These are phyloP conservation scores for Scalopus aquaticus DNA, from an alignment of 2,113 vertebrate genomes.

Conservation along the genomic window DNA sequence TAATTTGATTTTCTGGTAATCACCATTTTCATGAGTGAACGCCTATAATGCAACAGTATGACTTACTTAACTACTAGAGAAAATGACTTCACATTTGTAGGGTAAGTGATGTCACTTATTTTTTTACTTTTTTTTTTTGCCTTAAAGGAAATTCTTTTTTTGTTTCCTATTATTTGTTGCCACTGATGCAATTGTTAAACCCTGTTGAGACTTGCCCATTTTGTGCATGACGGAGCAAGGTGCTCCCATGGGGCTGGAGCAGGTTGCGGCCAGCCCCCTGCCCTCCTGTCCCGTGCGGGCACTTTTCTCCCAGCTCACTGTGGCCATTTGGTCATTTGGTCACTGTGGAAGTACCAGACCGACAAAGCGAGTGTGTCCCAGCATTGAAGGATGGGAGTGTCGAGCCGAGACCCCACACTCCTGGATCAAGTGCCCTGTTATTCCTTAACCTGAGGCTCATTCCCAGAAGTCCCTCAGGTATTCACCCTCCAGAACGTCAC, in stretches of 20 bases:
- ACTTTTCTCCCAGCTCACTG: background rate
- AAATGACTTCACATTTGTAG: background rate
- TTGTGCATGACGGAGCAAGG: background rate
- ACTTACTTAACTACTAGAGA: background rate
- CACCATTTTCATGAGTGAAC: background rate
- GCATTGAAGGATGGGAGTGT: background rate
- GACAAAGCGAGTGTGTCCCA: too few species aligned
- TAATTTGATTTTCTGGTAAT: background rate
- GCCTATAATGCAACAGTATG: accelerated
- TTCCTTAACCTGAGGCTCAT: accelerated
- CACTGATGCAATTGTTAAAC: background rate
- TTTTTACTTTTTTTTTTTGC: too few species aligned
- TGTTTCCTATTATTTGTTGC: too few species aligned
- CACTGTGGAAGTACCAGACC: background rate
- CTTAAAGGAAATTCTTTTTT: too few species aligned
- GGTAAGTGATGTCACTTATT: background rate
- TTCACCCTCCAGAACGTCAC: background rate
- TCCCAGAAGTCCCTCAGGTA: too few species aligned
- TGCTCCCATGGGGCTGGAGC: background rate
- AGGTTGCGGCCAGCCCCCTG: background rate
- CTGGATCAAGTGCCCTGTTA: accelerated
- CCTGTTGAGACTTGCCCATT: background rate
- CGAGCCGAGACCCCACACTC: accelerated
- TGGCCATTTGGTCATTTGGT: too few species aligned
- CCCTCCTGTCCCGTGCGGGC: background rate